Percentiles rank a stretch among this genome's conserved stretches.
These are phyloP conservation scores for Amphipoea oculea DNA, from an alignment of 2,888 invertebrate species.

Conservation along the genomic window DNA sequence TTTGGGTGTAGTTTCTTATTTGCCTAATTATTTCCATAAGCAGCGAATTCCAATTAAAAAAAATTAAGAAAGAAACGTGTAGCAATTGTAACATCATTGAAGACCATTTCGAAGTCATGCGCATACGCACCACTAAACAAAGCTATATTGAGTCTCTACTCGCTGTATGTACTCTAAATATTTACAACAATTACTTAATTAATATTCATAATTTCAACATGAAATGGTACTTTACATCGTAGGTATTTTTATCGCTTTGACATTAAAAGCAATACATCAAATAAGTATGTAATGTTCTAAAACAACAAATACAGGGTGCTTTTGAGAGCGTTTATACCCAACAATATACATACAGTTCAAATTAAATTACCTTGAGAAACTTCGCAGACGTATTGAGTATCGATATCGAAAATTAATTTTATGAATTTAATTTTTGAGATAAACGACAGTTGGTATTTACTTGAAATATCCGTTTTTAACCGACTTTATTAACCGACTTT, in stretches of 20 bases:
- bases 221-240: not conserved
- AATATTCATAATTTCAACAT: constrained; percentile 3
- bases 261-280: constrained; percentile 16
- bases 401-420: too few species aligned
- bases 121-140: not conserved
- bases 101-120: not conserved
- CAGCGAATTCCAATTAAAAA: not conserved
- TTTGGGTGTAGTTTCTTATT: not conserved
- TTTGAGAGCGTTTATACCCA: not conserved
- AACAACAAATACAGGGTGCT: constrained; percentile 1
- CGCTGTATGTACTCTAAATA: not conserved
- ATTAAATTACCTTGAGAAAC: too few species aligned
- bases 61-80: not conserved
- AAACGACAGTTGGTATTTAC: too few species aligned
- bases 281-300: constrained; percentile 10
- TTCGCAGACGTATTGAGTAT: too few species aligned
- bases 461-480: too few species aligned
- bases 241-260: constrained; percentile 1
- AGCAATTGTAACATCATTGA: not conserved
- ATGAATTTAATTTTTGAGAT: too few species aligned
- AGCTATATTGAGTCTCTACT: not conserved
- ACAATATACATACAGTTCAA: too few species aligned
- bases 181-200: not conserved
- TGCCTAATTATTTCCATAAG: not conserved
- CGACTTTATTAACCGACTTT: too few species aligned